Evolutionary conservation across 2,113 vertebrate species (phyloP).

Genomic region (Xiphophorus couchianus): DNA sequence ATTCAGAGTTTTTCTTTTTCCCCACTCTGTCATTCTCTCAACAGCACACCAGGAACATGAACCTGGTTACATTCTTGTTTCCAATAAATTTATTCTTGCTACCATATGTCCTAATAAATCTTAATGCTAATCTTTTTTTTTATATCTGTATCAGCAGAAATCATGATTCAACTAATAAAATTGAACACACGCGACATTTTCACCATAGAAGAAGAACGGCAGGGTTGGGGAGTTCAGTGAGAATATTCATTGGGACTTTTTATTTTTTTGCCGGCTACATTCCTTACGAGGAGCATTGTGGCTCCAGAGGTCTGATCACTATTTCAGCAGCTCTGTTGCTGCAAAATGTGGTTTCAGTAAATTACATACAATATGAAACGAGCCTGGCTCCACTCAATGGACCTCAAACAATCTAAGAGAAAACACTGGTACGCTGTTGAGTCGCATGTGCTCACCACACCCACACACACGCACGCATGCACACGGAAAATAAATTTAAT

Average conservation of each 20-base stretch:
- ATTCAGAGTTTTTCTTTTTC: constrained; percentile 37
- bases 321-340: constrained; percentile 37
- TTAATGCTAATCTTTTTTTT: background rate
- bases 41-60: constrained; percentile 27
- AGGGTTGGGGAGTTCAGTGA: constrained; percentile 39
- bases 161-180: background rate
- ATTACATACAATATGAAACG: constrained; percentile 67
- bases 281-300: constrained; percentile 50
- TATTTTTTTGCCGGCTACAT: constrained; percentile 53
- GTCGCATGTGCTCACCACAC: background rate
- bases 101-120: background rate
- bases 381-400: constrained; percentile 45
- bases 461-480: constrained; percentile 45
- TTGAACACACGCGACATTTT: background rate
- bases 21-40: background rate
- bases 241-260: constrained; percentile 48
- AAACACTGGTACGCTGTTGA: constrained; percentile 61
- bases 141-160: background rate
- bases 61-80: constrained; percentile 39
- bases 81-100: constrained; percentile 26
- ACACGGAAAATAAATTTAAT: constrained; percentile 72
- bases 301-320: constrained; percentile 55
- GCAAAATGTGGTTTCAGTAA: constrained; percentile 53
- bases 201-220: background rate
- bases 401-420: constrained; percentile 68